Evolutionary conservation across 2,113 vertebrate species (phyloP).

Genomic region (Antigone vipio): DNA sequence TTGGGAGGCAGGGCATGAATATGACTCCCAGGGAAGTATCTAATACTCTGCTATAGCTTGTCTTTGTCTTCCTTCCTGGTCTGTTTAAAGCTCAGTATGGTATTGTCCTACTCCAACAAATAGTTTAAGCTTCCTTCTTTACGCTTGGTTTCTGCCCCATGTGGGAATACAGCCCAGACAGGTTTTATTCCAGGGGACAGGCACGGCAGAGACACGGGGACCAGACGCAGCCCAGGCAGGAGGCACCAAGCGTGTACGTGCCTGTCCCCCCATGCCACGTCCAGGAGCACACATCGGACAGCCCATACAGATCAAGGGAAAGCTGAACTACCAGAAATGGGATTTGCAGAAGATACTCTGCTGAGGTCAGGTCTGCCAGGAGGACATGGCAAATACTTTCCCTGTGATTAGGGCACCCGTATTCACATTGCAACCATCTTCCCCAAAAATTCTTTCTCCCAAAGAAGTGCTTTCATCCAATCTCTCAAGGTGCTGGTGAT

Average conservation of each 20-base stretch:
- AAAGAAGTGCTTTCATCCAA: background rate
- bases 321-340: background rate
- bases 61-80: background rate
- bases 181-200: background rate
- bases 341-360: background rate
- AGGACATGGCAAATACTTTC: background rate
- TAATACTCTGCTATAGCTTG: background rate
- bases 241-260: background rate
- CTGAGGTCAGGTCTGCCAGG: background rate
- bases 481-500: background rate
- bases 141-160: background rate
- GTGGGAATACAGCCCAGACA: background rate
- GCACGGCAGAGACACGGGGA: background rate
- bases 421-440: background rate
- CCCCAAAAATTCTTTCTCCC: background rate
- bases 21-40: background rate
- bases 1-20: background rate
- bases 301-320: background rate
- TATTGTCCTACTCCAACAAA: background rate
- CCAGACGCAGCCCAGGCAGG: background rate
- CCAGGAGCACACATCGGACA: background rate
- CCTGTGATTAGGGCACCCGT: background rate
- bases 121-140: background rate
- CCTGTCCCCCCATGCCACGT: rapidly evolving
- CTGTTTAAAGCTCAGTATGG: background rate